Conservation (phyloP, 2,888 invertebrate species). For the Baccha elongata region DNA sequence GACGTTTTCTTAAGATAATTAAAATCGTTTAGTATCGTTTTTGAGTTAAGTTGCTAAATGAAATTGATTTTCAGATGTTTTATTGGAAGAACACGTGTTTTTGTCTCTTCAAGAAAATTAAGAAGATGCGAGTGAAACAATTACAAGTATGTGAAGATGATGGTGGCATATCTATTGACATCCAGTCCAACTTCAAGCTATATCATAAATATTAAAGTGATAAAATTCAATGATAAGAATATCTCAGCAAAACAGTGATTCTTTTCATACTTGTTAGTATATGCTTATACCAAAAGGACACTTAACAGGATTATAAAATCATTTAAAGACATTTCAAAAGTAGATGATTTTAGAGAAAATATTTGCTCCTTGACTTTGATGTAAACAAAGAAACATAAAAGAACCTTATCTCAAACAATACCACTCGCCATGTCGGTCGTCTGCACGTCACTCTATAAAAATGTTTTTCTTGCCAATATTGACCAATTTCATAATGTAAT, state of each 20-base stretch:
- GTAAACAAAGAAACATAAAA: slow-evolving; percentile 12
- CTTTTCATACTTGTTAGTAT: slow-evolving; percentile 11
- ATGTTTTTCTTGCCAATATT: slow-evolving; percentile 39
- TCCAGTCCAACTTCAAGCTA: too few relatives aligned
- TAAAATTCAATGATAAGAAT: slow-evolving; percentile 22
- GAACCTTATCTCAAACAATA: slow-evolving; percentile 6
- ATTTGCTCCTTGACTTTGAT: slow-evolving; percentile 24
- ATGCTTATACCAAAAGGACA: slow-evolving; percentile 9
- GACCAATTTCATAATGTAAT: slow-evolving; percentile 47
- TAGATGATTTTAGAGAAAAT: slow-evolving; percentile 44
- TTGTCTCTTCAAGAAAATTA: background rate
- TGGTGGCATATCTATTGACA: too few relatives aligned
- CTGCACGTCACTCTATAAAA: slow-evolving; percentile 44
- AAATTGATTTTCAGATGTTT: background rate
- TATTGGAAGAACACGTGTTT: too few relatives aligned
- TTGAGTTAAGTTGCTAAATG: background rate
- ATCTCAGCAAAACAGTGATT: slow-evolving; percentile 21
- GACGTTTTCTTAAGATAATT: slow-evolving; percentile 11
- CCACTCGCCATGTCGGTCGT: too few relatives aligned
- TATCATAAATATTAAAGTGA: slow-evolving; percentile 7
- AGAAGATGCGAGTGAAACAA: too few relatives aligned
- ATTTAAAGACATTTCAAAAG: slow-evolving; percentile 19
- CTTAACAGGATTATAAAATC: slow-evolving; percentile 41
- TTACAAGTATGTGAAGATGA: too few relatives aligned
- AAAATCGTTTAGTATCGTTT: too few relatives aligned